A percentile compares a stretch with the other conserved stretches of the same genome.
Conservation (phyloP, 2,113 vertebrate genomes). For the Rattus rattus region DNA sequence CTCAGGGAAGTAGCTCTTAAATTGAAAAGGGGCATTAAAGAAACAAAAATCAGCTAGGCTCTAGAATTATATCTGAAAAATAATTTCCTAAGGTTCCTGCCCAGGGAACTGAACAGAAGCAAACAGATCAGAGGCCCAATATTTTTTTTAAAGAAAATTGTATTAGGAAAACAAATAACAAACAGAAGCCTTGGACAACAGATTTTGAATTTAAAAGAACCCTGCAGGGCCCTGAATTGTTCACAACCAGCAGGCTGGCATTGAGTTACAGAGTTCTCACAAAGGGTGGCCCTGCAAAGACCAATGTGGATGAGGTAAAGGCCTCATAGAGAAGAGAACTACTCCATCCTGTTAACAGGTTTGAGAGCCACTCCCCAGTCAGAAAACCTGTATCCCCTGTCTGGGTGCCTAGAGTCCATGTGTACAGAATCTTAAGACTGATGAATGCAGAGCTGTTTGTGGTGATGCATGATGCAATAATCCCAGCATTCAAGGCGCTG, state of each 20-base stretch:
- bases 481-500: background rate
- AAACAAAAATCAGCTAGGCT: constrained; percentile 21
- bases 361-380: background rate
- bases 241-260: background rate
- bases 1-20: background rate
- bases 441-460: background rate
- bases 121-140: background rate
- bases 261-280: background rate
- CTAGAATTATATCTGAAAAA: constrained; percentile 38
- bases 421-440: background rate
- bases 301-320: too few species aligned
- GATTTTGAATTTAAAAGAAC: background rate
- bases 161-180: constrained; percentile 37
- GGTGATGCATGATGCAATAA: too few species aligned
- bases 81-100: constrained; percentile 1
- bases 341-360: background rate
- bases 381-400: background rate
- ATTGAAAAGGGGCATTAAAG: background rate
- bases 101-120: background rate
- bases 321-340: background rate
- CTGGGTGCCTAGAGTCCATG: background rate
- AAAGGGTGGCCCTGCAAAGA: background rate
- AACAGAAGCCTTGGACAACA: constrained; percentile 6
- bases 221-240: background rate
- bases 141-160: background rate